phyloP scores from a whole-genome alignment of 2,888 invertebrate species.

The Antitype chi region DNA sequence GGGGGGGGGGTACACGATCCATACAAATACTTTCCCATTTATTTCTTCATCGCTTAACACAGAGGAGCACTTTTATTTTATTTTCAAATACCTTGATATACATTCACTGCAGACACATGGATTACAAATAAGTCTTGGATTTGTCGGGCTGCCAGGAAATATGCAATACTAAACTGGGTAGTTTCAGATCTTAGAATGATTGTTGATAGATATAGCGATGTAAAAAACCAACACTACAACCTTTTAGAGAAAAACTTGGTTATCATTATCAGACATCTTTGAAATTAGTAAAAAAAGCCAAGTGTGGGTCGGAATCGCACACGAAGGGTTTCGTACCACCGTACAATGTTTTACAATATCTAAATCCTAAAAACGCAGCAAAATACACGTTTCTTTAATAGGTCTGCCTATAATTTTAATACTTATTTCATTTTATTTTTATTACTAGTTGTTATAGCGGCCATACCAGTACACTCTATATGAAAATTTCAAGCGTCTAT shows the following conservation, averaged over 20 bases:
- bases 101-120: conserved; percentile 35
- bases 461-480: neutral
- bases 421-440: too few relatives aligned
- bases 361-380: too few relatives aligned
- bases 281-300: neutral
- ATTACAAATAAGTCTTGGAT: conserved; percentile 22
- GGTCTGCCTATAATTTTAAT: too few relatives aligned
- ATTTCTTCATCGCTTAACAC: conserved; percentile 23
- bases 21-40: too few relatives aligned
- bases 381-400: too few relatives aligned
- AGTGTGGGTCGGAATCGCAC: too few relatives aligned
- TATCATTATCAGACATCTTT: neutral
- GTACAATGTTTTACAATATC: too few relatives aligned
- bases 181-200: conserved; percentile 20
- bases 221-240: neutral
- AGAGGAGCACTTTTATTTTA: conserved; percentile 19
- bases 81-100: conserved; percentile 30
- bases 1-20: too few relatives aligned
- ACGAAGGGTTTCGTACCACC: too few relatives aligned
- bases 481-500: too few relatives aligned
- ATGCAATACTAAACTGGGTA: conserved; percentile 29
- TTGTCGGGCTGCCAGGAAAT: conserved; percentile 45
- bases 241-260: neutral
- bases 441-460: neutral
- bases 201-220: neutral